phyloP scores from a whole-genome alignment of 2,888 invertebrate genomes.

The Melangyna quadrimaculata region DNA sequence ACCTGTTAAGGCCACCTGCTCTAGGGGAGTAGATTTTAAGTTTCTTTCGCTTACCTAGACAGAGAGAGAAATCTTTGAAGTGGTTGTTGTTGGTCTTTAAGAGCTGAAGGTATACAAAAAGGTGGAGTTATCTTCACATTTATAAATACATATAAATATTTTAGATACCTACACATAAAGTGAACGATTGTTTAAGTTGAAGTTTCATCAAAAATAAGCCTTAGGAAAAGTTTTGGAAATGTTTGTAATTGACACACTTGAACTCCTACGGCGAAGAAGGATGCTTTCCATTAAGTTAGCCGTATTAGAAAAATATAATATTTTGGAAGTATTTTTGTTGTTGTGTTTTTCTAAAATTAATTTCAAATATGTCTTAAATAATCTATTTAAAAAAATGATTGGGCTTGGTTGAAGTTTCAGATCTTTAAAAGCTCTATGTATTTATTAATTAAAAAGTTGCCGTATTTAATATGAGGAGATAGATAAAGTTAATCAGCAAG shows the following conservation, averaged over 20 bases:
- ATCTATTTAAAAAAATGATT: neutral
- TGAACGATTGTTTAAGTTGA: slow-evolving; percentile 10
- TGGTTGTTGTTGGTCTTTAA: slow-evolving; percentile 15
- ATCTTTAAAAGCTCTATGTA: neutral
- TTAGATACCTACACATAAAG: neutral
- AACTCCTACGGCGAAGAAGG: neutral
- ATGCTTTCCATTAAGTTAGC: slow-evolving; percentile 20
- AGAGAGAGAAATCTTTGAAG: slow-evolving; percentile 31
- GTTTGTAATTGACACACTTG: slow-evolving; percentile 43
- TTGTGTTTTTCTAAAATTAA: neutral
- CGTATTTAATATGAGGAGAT: neutral
- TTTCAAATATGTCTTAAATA: neutral
- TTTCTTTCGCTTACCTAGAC: slow-evolving; percentile 14
- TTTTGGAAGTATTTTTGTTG: neutral
- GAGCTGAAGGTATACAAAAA: neutral
- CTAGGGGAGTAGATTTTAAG: slow-evolving; percentile 27
- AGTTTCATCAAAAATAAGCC: slow-evolving; percentile 10
- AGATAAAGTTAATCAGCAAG: neutral
- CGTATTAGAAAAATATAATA: slow-evolving; percentile 8
- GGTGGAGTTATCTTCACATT: neutral
- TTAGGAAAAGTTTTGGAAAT: slow-evolving; percentile 21
- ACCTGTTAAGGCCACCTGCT: slow-evolving; percentile 25
- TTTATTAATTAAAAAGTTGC: neutral
- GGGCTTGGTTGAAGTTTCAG: neutral
- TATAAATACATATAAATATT: slow-evolving; percentile 9